Base-by-base conservation (phyloP, 2,113 vertebrate genomes). In the Saguinus imperator region DNA sequence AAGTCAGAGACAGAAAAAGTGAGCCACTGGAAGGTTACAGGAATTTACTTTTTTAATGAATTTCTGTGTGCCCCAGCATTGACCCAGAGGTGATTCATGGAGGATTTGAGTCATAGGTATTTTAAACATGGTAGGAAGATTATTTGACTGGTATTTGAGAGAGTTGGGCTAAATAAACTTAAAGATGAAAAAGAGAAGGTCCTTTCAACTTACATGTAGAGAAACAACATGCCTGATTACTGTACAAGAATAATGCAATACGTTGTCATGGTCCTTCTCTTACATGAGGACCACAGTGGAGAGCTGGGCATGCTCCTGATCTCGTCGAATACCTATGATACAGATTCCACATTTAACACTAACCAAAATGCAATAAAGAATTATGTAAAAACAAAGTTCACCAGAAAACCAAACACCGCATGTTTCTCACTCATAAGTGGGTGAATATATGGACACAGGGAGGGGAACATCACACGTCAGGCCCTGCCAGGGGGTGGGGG, bases 141-240 rank as follows among this genome's bases (percentile, higher is more conserved):
- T 96, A 96, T 96, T 81, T 91, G 55, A 50, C 9, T 77, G 45
- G 29, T n/a, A 86, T 43, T 9, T 90, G 27, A 85, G 5, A 66
- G 13, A 81, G 27, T 80, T 3, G 10, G 17, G 11, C 9, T 61
- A n/a, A 57, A 70, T 50, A 45, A 70, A 73, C 5, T 66, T 37
- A 2, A 37, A 75, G 58, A 85, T 21, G 11, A 52, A 21, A 32
- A 57, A 81, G 7, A 32, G 11, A 8, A 14, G 21, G 32, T 76
- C 20, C 21, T 37, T 89, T 89, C 25, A 32, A 45, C 48, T 27
- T 5, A n/a, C 76, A 17, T 82, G 6, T 57, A 87, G 45, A 80
- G 43, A 85, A 84, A 55, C 9, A 29, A 3, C 58, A 17, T 48
- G 32, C 37, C 32, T 25, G 32, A 61, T 5, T 89, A 50, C 52